Base-by-base conservation (phyloP, 1,140 invertebrate genomes). In the Leptinotarsa undecemlineata region DNA sequence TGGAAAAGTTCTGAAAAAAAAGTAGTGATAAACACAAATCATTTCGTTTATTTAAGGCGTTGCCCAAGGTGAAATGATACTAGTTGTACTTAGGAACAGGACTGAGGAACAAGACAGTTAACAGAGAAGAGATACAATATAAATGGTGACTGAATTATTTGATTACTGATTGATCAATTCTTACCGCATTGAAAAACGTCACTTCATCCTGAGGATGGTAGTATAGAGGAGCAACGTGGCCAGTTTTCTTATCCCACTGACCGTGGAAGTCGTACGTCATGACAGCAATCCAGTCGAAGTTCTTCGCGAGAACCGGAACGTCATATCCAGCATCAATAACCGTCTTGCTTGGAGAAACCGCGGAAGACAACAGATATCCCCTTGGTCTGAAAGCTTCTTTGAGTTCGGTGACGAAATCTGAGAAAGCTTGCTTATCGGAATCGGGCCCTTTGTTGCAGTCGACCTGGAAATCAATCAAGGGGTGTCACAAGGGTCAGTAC, bases 191-290 rank as follows among this genome's bases (percentile, higher is more conserved):
- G 73, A 90, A 91, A 76, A 89, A 91, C 11, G 90, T 88, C 60
- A 94, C 92, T 70, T 92, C 91, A 81, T 94, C 93, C 68, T 94
- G 90, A 8, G 92, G 90, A 80, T 95, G 92, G 78, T 93, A 90
- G 78, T 92, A 94, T 74, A 96, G 86, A 0, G 95, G 94, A 0
- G 94, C 90, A 19, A 95, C 90, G 80, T 96, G 95, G 3, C 94
- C 93, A 4, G 95, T 96, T 78, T 90, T 90, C 77, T 93, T 94
- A 77, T 94, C 93, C 90, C 93, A 94, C 78, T 94, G 91, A 0
- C 94, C 94, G 79, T 96, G 94, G 82, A 90, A 96, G 80, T 96
- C 95, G 79, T 96, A 96, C 1, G 93, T 91, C 91, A 96, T 96
- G 3, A 97, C 91, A 2, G 91, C 89, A 15, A 91, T 87, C 93